These are phyloP conservation scores for Synanthedon tipuliformis DNA, from an alignment of 2,888 invertebrate genomes.

Conservation along the genomic window DNA sequence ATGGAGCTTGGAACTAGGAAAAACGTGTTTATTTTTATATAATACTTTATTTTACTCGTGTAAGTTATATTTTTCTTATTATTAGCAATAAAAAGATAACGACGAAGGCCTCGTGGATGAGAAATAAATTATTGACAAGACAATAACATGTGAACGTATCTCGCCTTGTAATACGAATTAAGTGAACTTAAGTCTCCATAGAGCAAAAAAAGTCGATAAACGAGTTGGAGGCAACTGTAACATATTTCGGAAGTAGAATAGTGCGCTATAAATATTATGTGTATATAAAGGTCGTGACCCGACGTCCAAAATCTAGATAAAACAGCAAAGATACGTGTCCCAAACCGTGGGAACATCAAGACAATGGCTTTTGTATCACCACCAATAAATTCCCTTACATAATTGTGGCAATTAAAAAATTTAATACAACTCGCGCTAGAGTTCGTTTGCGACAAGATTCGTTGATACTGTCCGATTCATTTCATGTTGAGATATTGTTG, in stretches of 20 bases:
- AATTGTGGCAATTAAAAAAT: slow-evolving; percentile 55
- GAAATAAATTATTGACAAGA: no score
- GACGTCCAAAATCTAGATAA: slow-evolving; percentile 42
- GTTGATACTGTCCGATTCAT: neutral
- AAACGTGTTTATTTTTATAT: no score
- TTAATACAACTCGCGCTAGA: slow-evolving; percentile 8
- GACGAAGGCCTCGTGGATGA: no score
- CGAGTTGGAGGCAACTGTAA: no score
- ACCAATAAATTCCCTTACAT: slow-evolving; percentile 47
- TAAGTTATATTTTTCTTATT: no score
- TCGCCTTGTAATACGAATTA: no score
- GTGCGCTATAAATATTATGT: slow-evolving; percentile 7
- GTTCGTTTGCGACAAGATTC: neutral
- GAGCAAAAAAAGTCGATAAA: no score
- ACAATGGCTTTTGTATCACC: slow-evolving; percentile 42
- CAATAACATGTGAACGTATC: no score
- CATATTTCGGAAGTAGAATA: slow-evolving; percentile 34
- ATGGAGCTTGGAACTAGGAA: no score
- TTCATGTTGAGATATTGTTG: neutral
- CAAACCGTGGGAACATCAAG: slow-evolving; percentile 45
- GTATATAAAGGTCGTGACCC: slow-evolving; percentile 43
- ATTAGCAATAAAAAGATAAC: no score
- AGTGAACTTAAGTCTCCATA: no score
- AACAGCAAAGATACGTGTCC: slow-evolving; percentile 35
- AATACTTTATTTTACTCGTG: no score